Conservation (phyloP, 92 coral and sea anemone genomes). For the Epizoanthus fatuus region DNA sequence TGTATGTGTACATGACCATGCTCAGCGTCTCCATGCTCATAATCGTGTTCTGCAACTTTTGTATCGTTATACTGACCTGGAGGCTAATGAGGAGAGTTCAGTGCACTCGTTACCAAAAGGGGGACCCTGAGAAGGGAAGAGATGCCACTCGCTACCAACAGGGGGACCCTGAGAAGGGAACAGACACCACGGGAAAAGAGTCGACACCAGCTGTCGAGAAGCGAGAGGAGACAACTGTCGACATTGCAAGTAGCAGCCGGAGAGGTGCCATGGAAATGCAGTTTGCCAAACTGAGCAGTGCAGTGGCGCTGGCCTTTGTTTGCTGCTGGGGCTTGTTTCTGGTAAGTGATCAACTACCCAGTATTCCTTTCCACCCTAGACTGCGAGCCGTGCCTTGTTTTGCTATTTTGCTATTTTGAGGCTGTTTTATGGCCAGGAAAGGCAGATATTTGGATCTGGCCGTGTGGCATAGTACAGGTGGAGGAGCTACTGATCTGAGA, state of each 20-base stretch:
- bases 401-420: too few relatives aligned
- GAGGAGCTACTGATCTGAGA: too few relatives aligned
- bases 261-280: slow-evolving; percentile 79
- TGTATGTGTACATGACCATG: slow-evolving; percentile 73
- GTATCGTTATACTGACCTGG: slow-evolving; percentile 75
- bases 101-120: slow-evolving; percentile 3
- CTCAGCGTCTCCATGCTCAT: slow-evolving; percentile 70
- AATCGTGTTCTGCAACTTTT: slow-evolving; percentile 84
- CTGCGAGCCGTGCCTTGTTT: background rate
- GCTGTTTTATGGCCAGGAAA: too few relatives aligned
- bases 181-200: background rate
- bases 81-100: slow-evolving; percentile 61
- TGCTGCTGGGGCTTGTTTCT: slow-evolving; percentile 93
- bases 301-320: slow-evolving; percentile 84
- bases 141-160: too few relatives aligned
- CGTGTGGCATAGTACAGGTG: too few relatives aligned
- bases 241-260: background rate
- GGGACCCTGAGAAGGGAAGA: background rate
- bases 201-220: slow-evolving; percentile 1
- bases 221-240: slow-evolving; percentile 4
- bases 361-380: background rate
- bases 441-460: too few relatives aligned
- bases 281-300: slow-evolving; percentile 91
- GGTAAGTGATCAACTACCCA: slow-evolving; percentile 63
- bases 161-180: background rate